Evolutionary conservation across 2,797 vertebrate genomes (phyloP), one percentile per base, ranked within the genome.

Genomic region (Prunella strophiata): DNA sequence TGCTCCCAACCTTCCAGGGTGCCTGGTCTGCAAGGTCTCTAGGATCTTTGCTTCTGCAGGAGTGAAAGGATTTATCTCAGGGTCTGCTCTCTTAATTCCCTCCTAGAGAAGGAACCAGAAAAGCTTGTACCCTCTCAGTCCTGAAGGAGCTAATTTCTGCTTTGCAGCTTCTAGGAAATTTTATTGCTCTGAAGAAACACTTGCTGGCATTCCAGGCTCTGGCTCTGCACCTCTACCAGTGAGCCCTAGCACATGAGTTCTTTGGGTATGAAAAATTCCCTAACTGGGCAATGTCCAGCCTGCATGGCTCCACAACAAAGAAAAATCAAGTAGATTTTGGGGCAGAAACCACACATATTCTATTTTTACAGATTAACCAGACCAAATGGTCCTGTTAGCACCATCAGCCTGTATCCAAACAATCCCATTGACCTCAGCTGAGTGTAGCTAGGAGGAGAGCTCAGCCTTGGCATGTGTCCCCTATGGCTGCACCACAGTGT

Each of bases 391-490:
- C 43, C 29, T 50, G 19, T 54, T 70, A 71, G 20, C 34, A 32
- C 23, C 55, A 78, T 18, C 21, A 78, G 51, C 8, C 55, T 88
- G 26, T 50, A 70, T 55, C 40, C 51, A 78, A 40, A 88, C 63
- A 85, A 91, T 82, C 36, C 43, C 45, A 54, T 10, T 86, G 90
- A 93, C 93, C 74, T 91, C 55, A 75, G 40, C 29, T 74, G 58
- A 93, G 29, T 52, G 26, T 76, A 82, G 74, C 32, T n/a, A 58
- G 88, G n/a, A 81, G 47, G 32, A 73, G 52, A 73, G 70, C 67
- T 87, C 77, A 82, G 55, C 32, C 34, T 79, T 17, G 5, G 29
- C 0, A 0, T 0, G 0, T 59, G 47, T 76, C 38, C 59, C 45
- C 62, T 42, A 19, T 1, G 30, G 88, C 65, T 87, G 38, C 58